Base-by-base conservation (phyloP, 2,113 vertebrate genomes). In the Miniopterus natalensis region DNA sequence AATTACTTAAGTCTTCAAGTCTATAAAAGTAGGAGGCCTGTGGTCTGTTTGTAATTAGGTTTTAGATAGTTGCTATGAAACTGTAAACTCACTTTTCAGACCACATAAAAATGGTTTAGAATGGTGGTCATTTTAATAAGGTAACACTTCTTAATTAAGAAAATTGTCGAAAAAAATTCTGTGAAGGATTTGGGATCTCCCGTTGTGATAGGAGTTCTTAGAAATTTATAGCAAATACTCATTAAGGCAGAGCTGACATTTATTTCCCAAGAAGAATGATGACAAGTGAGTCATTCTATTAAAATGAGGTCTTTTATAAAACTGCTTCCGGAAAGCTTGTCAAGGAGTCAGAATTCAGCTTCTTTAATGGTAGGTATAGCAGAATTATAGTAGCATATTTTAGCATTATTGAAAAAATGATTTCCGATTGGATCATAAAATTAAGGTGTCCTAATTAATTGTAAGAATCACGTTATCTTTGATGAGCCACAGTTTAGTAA, bases 191-290 rank as follows among this genome's bases (percentile, higher is more conserved):
- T 84, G 96, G 98, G 98, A 97, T 98, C 86, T 98, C 95, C 97
- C 57, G 87, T 97, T 96, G 51, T 83, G 97, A 93, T 98, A 97
- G 97, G 98, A 98, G 98, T 98, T 98, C 93, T 98, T 97, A 98
- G 96, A 98, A 98, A 98, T 98, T 98, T 98, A 98, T 98, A 98
- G 96, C 97, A 98, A 98, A 98, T 98, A 98, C 96, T 98, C 94
- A 97, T 98, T 99, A 98, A 99, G 98, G 98, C 98, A 98, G 98
- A 98, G 98, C 98, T 98, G 98, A 98, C 98, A 98, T 98, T 98
- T 98, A 98, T 97, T 98, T 98, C 98, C 96, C 73, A 96, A 97
- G 97, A 95, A 98, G 96, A 97, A 92, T 36, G 97, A 93, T 55
- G 29, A 71, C 55, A 75, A 81, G 23, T 78, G 68, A 68, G 49